Conservation (phyloP, 2,113 vertebrate species). For the Hypomesus transpacificus region DNA sequence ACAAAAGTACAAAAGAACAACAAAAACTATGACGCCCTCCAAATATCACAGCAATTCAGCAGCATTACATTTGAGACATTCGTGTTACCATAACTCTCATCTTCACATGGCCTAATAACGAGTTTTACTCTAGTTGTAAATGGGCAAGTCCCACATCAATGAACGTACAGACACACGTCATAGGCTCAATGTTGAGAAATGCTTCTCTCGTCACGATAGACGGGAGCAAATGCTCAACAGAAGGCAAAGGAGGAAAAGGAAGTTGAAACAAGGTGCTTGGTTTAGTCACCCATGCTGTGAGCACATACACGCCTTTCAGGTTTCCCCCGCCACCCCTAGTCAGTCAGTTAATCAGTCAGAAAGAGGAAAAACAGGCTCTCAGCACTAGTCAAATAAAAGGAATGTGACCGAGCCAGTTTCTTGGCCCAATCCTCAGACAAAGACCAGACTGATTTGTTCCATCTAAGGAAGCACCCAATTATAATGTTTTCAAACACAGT, state of each 20-base stretch:
- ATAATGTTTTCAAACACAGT: no score
- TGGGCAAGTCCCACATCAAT: no score
- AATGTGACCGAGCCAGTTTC: conserved; percentile 30
- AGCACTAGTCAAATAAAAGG: conserved; percentile 3
- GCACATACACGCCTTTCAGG: background rate
- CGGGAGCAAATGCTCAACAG: background rate
- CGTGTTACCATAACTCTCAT: no score
- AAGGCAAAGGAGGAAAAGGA: background rate
- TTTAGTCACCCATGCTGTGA: background rate
- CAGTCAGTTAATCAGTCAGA: no score
- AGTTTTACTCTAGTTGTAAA: no score
- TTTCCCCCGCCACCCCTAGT: conserved; percentile 3
- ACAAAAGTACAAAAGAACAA: conserved; percentile 50
- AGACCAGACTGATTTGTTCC: background rate
- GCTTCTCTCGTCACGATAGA: no score
- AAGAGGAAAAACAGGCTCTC: conserved; percentile 1
- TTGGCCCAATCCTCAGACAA: background rate
- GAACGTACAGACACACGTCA: no score
- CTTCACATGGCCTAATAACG: no score
- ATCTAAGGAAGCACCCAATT: background rate
- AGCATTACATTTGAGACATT: background rate
- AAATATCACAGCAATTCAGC: background rate
- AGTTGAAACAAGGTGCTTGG: background rate
- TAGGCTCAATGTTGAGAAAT: no score
- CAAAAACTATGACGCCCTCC: background rate